Base-by-base conservation (phyloP, 2,797 vertebrate genomes). In the Siniperca undulata region DNA sequence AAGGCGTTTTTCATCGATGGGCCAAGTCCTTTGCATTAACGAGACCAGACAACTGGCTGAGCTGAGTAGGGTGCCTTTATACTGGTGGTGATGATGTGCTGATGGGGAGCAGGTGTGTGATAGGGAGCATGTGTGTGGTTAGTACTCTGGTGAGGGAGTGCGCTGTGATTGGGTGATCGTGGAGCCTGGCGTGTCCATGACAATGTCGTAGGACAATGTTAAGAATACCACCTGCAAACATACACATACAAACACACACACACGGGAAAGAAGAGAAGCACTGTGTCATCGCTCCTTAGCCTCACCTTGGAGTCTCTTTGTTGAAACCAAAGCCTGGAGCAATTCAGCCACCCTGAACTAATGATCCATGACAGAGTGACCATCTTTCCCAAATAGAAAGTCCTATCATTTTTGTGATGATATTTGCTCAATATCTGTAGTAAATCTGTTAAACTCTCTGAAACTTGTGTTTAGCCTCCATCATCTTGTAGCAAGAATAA, bases 391-490 rank as follows among this genome's bases (percentile, higher is more conserved):
- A 64, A 65, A 68, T 1, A 56, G 22, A 69, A 65, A 19, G 7
- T 44, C 68, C 14, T 24, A 30, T 65, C 58, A 58, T 42, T 73
- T 46, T 38, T 78, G 34, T 75, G 81, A 38, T 27, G 42, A 55
- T 40, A 64, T 62, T 70, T 46, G 62, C 58, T 72, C 9, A 10
- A 60, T 72, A 55, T 42, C 24, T 69, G n/a, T 22, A 20, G 16
- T 5, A 19, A 56, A 13, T 38, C 56, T 36, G 3, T 55, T 70
- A 34, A 66, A 60, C 52, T 56, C 11, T 14, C 40, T 62, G 56
- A 38, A 66, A 20, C 68, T 59, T 65, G 0, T 58, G 40, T 70
- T 66, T 22, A 55, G 59, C 7, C 60, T 58, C 60, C 44, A 9
- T 70, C 20, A 30, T 78, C 24, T 38, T 46, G 48, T 67, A 48